These are phyloP conservation scores for Heteronetta atricapilla DNA, from an alignment of 2,113 vertebrate genomes.

Conservation along the genomic window DNA sequence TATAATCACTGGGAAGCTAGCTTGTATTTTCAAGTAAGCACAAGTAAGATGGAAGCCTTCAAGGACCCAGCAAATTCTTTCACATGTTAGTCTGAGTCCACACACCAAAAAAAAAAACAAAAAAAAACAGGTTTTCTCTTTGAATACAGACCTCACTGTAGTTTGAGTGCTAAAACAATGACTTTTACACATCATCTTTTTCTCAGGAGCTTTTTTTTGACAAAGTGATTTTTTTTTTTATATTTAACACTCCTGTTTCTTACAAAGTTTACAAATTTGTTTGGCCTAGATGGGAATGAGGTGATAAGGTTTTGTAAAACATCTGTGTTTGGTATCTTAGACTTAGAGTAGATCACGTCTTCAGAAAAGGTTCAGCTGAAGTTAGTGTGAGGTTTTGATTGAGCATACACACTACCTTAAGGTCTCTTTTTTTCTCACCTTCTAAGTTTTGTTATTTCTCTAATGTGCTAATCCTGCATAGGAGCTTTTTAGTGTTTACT, in stretches of 20 bases:
- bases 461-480: not conserved
- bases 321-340: not conserved
- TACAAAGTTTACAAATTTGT: not conserved
- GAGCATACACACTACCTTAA: not conserved
- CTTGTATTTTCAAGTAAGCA: not conserved
- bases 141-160: accelerated
- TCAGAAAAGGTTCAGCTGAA: not conserved
- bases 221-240: not conserved
- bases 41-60: not conserved
- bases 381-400: not conserved
- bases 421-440: not conserved
- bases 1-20: not conserved
- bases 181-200: not conserved
- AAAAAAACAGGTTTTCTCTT: not conserved
- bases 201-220: not conserved
- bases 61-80: not conserved
- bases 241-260: not conserved
- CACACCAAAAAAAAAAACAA: not conserved
- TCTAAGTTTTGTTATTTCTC: not conserved
- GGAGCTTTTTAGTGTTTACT: not conserved
- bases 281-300: not conserved
- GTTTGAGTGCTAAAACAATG: not conserved
- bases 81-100: not conserved
- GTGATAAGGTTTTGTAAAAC: not conserved
- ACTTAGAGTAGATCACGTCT: not conserved